Evolutionary conservation across 2,888 invertebrate species (phyloP), one percentile per base, ranked within the genome.

Genomic region (Euphydryas editha): DNA sequence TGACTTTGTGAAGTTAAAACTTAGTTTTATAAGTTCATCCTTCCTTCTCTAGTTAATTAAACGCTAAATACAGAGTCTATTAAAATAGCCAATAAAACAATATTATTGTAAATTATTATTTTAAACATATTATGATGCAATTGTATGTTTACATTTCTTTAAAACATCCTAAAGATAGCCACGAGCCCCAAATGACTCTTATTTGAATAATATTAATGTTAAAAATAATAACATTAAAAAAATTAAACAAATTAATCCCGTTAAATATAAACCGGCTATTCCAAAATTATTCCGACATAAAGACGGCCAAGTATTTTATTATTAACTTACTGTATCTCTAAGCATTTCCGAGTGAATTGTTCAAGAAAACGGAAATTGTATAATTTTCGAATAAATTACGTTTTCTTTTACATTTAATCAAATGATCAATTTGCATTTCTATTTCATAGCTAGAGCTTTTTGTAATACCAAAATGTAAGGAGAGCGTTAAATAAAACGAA

Each of bases 281-380:
- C 77, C 77, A 78, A 82, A 84, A 86, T 87, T 84, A 86, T 84
- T 82, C 81, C 73, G 72, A 80, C 78, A 79, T 80, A 82, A 85
- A 82, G 80, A 82, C 77, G 78, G 3, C n/a, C 75, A 79, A 79
- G 79, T 82, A 79, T 80, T 85, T 85, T 84, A 87, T 81, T 83
- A 80, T 82, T 84, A 79, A 81, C 73, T 75, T 79, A 82, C 74
- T 8, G 30, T 30, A 30, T 76, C 76, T 74, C 75, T 75, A 76
- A 78, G 78, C 74, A 77, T 76, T 78, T 1, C 78, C 81, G 80
- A 79, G 81, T 74, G 77, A 76, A 80, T 78, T 74, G 82, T 82
- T 78, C 81, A 81, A 80, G 76, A 79, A 77, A 76, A 75, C 74
- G 71, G 72, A 74, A 75, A 76, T 76, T 74, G 81, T 78, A 84